Conservation (phyloP, 2,797 vertebrate species). For the Schizopygopsis malacanthus region DNA sequence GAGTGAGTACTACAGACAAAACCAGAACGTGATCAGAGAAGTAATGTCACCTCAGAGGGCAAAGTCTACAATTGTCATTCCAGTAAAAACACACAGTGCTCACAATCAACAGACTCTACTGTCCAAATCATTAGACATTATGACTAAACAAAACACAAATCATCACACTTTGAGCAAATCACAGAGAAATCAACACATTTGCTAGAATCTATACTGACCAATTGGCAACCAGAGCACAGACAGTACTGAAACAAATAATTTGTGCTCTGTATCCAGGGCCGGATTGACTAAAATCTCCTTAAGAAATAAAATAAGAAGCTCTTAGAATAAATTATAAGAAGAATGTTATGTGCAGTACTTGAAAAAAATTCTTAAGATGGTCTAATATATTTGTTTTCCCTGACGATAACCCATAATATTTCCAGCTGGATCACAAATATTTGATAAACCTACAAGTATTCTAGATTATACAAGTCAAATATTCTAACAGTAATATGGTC, state of each 20-base stretch:
- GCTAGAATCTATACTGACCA: background rate
- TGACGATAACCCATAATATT: background rate
- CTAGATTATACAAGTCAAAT: background rate
- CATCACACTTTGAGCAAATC: background rate
- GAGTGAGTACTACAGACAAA: conserved; percentile 62
- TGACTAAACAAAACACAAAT: background rate
- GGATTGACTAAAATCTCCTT: background rate
- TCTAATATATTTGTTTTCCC: background rate
- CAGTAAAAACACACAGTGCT: conserved; percentile 26
- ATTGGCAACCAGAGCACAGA: background rate
- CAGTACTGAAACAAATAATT: background rate
- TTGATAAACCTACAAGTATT: background rate
- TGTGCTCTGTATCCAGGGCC: background rate
- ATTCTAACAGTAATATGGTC: background rate
- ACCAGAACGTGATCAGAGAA: conserved; percentile 60
- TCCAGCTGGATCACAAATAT: background rate
- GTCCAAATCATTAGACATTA: conserved; percentile 3
- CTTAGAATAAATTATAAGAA: background rate
- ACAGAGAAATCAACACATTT: background rate
- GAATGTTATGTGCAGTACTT: background rate
- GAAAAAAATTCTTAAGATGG: background rate
- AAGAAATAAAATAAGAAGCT: background rate
- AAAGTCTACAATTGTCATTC: conserved; percentile 39
- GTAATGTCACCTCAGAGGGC: conserved; percentile 56
- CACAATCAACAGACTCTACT: background rate